These are phyloP conservation scores for Unio pictorum DNA, from an alignment of 2,888 invertebrate genomes.

Conservation along the genomic window DNA sequence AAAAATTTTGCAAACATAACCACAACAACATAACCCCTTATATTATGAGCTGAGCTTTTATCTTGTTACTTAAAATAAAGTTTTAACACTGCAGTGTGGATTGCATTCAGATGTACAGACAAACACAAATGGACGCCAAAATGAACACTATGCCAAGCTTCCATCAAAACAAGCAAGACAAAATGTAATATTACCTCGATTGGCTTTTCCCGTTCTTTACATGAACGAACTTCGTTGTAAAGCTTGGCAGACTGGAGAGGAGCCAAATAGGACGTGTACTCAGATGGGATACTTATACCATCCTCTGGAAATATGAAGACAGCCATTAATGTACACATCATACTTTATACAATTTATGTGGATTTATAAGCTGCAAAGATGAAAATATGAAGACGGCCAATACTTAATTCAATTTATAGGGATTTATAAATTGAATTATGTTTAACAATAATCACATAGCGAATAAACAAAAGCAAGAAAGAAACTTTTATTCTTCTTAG, in stretches of 20 bases:
- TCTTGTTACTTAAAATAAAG: not conserved
- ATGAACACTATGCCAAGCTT: too few relatives aligned
- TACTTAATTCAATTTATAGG: not conserved
- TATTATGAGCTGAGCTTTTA: too few relatives aligned
- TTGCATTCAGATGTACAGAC: not conserved
- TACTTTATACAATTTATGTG: not conserved
- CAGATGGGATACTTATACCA: conserved; percentile 92
- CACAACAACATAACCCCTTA: too few relatives aligned
- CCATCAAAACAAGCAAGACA: too few relatives aligned
- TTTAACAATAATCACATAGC: not conserved
- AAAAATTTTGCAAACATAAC: too few relatives aligned
- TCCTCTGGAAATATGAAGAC: conserved; percentile 76
- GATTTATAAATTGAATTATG: not conserved
- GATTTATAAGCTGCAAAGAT: conserved; percentile 25
- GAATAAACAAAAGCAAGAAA: too few relatives aligned
- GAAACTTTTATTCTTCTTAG: too few relatives aligned
- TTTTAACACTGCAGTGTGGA: not conserved
- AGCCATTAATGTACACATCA: not conserved
- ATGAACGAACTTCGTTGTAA: conserved; percentile 78
- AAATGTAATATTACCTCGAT: conserved; percentile 46
- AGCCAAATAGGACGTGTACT: conserved; percentile 91
- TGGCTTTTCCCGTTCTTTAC: conserved; percentile 63
- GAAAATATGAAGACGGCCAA: conserved; percentile 68
- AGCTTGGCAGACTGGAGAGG: conserved; percentile 94
- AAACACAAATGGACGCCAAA: not conserved